Percentiles rank a stretch among this genome's conserved stretches.
Evolutionary conservation across 2,797 vertebrate genomes (phyloP).

Genomic region (Pipistrellus nathusii): DNA sequence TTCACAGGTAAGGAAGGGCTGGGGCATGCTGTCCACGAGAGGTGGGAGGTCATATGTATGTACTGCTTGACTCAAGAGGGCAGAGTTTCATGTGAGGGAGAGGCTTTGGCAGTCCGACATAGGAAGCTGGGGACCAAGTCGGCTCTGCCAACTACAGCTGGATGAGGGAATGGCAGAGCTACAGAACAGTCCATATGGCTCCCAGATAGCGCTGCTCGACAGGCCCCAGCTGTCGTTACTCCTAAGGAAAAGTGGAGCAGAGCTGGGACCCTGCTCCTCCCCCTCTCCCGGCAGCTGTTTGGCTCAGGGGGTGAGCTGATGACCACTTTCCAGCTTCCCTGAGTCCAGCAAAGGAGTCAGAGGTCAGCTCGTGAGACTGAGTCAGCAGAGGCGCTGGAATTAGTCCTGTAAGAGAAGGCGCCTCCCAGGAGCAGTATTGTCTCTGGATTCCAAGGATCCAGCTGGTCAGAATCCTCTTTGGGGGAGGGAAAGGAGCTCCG

Average conservation of each 20-base stretch:
- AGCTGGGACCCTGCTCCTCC: background rate
- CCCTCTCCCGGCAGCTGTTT: background rate
- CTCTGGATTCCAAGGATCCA: background rate
- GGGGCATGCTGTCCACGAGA: background rate
- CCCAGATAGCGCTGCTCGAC: background rate
- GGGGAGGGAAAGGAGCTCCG: background rate
- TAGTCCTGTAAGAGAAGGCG: background rate
- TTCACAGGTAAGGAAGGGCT: slow-evolving; percentile 89
- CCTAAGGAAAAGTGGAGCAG: background rate
- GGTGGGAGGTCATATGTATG: background rate
- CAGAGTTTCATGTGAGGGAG: background rate
- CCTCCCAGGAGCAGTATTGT: background rate
- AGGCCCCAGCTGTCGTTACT: background rate
- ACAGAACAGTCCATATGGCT: background rate
- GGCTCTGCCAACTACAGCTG: background rate
- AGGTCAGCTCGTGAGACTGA: slow-evolving; percentile 58
- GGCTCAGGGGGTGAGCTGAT: slow-evolving; percentile 34
- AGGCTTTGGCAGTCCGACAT: background rate
- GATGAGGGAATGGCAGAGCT: background rate
- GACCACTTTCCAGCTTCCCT: slow-evolving; percentile 3
- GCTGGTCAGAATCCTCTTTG: background rate
- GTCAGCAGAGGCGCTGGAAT: slow-evolving; percentile 39
- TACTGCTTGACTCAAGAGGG: background rate
- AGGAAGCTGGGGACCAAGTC: background rate
- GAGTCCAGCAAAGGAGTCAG: slow-evolving; percentile 32